A percentile compares a stretch with the other conserved stretches of the same genome.
Conservation (phyloP, 2,797 vertebrate species). For the Phrynocephalus forsythii region DNA sequence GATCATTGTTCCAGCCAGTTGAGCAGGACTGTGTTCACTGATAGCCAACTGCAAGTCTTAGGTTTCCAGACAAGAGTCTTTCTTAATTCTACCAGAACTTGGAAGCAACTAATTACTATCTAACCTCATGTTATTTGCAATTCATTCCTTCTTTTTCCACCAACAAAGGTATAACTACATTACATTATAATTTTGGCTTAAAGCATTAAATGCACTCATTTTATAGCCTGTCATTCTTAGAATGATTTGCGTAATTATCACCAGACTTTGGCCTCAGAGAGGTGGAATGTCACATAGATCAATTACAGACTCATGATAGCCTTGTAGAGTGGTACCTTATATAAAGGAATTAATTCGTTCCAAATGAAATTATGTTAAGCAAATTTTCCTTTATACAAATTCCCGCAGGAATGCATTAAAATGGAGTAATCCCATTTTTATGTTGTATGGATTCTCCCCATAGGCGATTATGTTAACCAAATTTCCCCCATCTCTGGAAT, state of each 20-base stretch:
- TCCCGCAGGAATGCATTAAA: no score
- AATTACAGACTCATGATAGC: not conserved
- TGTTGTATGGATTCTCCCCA: no score
- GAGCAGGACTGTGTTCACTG: not conserved
- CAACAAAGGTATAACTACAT: not conserved
- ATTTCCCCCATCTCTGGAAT: no score
- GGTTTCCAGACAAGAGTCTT: not conserved
- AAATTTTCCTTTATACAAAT: no score
- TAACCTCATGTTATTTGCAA: not conserved
- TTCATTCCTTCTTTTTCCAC: not conserved
- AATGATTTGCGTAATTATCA: not conserved
- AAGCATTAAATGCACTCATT: not conserved
- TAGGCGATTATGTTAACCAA: no score
- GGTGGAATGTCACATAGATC: not conserved
- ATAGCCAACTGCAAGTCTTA: not conserved
- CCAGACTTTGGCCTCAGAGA: not conserved
- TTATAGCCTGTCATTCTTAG: not conserved
- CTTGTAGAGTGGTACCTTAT: no score
- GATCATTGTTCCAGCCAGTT: not conserved
- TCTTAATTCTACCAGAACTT: not conserved
- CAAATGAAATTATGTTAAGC: no score
- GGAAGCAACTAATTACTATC: not conserved
- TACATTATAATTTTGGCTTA: not conserved
- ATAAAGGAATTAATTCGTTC: no score
- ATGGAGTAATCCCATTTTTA: no score